Evolutionary conservation across 2,888 invertebrate species (phyloP).

Genomic region (Drosophila eohydei): DNA sequence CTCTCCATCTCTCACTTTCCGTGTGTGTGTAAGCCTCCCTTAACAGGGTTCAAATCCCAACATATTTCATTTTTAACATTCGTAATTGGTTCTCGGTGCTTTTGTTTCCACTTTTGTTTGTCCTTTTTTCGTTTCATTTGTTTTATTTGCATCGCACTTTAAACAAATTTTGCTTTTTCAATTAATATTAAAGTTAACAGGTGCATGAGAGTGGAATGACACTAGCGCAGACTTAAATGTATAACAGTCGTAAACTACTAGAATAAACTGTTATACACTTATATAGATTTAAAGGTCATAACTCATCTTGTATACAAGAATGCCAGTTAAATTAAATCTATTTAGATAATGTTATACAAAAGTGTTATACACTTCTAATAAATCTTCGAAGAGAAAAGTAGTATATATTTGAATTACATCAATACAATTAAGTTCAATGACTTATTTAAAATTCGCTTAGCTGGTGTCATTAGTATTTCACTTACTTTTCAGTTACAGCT

Average conservation of each 20-base stretch:
- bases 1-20: not conserved
- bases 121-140: slow-evolving; percentile 32
- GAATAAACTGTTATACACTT: not conserved
- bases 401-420: too few relatives aligned
- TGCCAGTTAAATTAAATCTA: not conserved
- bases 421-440: too few relatives aligned
- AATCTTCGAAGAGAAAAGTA: too few relatives aligned
- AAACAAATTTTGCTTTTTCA: slow-evolving; percentile 23
- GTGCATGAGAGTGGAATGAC: not conserved
- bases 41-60: slow-evolving; percentile 35
- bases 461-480: not conserved
- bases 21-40: slow-evolving; percentile 10
- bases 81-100: slow-evolving; percentile 45
- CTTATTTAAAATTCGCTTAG: not conserved
- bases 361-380: not conserved
- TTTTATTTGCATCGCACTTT: slow-evolving; percentile 32
- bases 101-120: slow-evolving; percentile 13
- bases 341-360: not conserved
- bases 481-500: not conserved
- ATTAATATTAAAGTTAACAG: slow-evolving; percentile 7
- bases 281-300: too few relatives aligned
- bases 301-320: too few relatives aligned
- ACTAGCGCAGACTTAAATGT: not conserved
- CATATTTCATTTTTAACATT: slow-evolving; percentile 49
- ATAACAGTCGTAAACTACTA: not conserved